phyloP scores from a whole-genome alignment of 1,140 invertebrate genomes.

The Berghia stephanieae region DNA sequence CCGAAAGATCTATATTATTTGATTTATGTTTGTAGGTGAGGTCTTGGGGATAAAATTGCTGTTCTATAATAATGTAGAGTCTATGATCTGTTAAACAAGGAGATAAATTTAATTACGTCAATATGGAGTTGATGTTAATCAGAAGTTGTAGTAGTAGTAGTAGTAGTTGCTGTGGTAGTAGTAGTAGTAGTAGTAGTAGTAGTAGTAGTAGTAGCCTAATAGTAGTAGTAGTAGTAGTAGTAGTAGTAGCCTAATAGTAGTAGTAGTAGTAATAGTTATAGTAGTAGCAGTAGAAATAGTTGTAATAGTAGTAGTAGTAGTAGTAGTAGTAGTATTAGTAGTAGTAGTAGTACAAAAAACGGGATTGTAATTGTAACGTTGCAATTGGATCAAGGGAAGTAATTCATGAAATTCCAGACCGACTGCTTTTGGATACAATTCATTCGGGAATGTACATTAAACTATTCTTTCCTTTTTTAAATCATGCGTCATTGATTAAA shows the following conservation, averaged over 20 bases:
- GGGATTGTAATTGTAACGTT: background rate
- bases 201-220: background rate
- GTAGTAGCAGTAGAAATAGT: background rate
- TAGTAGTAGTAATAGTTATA: conserved; percentile 3
- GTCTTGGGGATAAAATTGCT: too few relatives aligned
- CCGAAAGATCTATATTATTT: too few relatives aligned
- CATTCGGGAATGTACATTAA: background rate
- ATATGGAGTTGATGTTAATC: background rate
- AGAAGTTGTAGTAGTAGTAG: background rate
- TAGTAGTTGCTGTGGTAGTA: background rate
- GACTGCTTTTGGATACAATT: background rate
- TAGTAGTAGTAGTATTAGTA: background rate
- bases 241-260: background rate
- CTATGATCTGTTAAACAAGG: background rate
- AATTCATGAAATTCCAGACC: background rate
- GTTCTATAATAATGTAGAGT: too few relatives aligned
- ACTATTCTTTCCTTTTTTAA: background rate
- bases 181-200: background rate
- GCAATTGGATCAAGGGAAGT: background rate
- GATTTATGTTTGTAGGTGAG: too few relatives aligned
- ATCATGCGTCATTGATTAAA: too few relatives aligned
- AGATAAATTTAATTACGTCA: background rate
- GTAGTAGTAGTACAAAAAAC: background rate
- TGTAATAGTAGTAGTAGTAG: background rate
- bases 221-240: background rate